Conservation (phyloP, 2,113 vertebrate genomes). For the Lutjanus erythropterus region DNA sequence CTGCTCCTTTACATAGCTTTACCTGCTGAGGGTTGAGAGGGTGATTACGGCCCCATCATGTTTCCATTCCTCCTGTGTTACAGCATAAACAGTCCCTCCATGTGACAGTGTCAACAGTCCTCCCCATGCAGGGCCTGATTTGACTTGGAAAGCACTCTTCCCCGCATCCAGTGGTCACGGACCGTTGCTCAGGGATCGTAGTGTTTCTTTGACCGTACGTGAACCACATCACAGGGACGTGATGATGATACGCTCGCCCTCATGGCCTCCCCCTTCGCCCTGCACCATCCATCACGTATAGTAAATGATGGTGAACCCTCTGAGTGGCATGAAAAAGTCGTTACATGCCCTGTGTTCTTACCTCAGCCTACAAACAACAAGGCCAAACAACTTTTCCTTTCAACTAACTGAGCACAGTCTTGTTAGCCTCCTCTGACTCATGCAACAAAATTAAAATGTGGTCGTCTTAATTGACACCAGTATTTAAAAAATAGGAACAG, state of each 20-base stretch:
- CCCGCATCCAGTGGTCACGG: constrained; percentile 86
- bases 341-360: constrained; percentile 37
- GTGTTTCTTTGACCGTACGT: constrained; percentile 80
- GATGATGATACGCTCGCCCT: constrained; percentile 52
- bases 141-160: constrained; percentile 87
- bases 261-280: constrained; percentile 29
- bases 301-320: constrained; percentile 63
- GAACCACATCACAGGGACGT: constrained; percentile 81
- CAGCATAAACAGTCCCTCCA: constrained; percentile 68
- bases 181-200: constrained; percentile 85
- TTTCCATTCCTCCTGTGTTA: constrained; percentile 45
- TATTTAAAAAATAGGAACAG: constrained; percentile 61
- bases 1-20: constrained; percentile 54
- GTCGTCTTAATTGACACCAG: constrained; percentile 65
- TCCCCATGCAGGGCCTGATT: constrained; percentile 80
- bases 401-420: constrained; percentile 42
- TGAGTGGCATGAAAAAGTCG: constrained; percentile 49
- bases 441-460: constrained; percentile 57
- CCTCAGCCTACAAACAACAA: constrained; percentile 56
- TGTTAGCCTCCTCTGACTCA: constrained; percentile 68
- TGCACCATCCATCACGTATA: constrained; percentile 59
- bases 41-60: not conserved
- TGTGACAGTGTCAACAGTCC: constrained; percentile 81
- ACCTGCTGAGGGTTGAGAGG: constrained; percentile 35
- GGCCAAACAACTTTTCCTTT: constrained; percentile 68